Evolutionary conservation across 1,140 invertebrate species (phyloP), one percentile per base, ranked within the genome.

Genomic region (Oryctes rhinoceros): DNA sequence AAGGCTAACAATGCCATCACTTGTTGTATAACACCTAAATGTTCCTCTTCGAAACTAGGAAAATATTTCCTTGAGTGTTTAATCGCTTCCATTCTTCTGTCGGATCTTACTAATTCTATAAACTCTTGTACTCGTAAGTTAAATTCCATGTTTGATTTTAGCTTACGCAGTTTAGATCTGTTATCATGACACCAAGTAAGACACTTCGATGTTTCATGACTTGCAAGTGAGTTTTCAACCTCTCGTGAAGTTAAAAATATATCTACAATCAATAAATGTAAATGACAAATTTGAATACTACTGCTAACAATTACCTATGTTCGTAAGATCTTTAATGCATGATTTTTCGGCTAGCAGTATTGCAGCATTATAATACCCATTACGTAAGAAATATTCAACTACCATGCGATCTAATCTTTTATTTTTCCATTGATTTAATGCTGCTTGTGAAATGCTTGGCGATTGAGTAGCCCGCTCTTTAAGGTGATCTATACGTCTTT

Each of bases 101-200:
- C 96, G 15, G 91, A 89, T 82, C 96, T 92, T n/a, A 99, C 94
- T 20, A 99, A 87, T 89, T 99, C 98, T 75, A 99, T 94, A 87
- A 99, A 99, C 88, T 99, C 98, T 88, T 93, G 89, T 11, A 98
- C 94, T 35, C 97, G 91, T 79, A 99, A 90, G 87, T 97, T 97
- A 86, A 98, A 98, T 87, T 96, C 95, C 91, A 96, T 94, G 37
- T 92, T 95, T 24, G 94, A 96, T 85, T 96, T 96, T 78, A 98
- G 91, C 89, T 98, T 99, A 65, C 97, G 90, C 71, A 99, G 90
- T 87, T 99, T 99, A 4, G 97, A 98, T 87, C 96, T 95, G 89
- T 99, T 99, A 85, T 99, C 98, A 85, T 97, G 94, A 87, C 98
- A 99, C 98, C 98, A 99, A 76, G 94, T 91, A n/a, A 99, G 90